A percentile compares a stretch with the other conserved stretches of the same genome.
These are phyloP conservation scores for Paralichthys olivaceus DNA, from an alignment of 2,113 vertebrate genomes.

Conservation along the genomic window DNA sequence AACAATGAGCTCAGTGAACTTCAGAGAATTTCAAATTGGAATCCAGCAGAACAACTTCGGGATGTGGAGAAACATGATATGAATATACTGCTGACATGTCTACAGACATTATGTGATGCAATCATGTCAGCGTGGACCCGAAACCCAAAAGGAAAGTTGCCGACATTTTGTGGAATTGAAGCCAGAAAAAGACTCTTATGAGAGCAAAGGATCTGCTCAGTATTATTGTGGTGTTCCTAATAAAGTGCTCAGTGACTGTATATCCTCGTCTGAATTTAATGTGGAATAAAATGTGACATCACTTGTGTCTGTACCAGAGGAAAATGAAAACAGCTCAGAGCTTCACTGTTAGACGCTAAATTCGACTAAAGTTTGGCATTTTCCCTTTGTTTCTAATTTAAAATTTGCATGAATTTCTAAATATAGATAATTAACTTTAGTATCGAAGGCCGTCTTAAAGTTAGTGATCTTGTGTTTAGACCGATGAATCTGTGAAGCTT, in stretches of 20 bases:
- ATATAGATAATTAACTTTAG: neutral
- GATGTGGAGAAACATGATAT: neutral
- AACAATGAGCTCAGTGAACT: neutral
- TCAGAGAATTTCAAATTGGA: too few species aligned
- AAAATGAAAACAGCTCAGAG: neutral
- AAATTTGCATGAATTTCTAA: neutral
- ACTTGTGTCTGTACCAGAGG: neutral
- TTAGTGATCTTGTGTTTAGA: neutral
- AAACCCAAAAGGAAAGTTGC: too few species aligned
- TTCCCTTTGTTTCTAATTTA: constrained; percentile 6
- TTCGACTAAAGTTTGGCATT: neutral
- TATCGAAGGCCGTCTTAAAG: neutral
- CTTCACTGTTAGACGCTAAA: neutral
- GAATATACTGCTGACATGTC: neutral
- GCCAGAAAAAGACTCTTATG: neutral
- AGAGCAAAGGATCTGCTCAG: too few species aligned
- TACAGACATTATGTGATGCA: neutral
- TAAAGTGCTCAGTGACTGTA: too few species aligned
- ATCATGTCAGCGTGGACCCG: neutral
- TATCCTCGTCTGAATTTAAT: too few species aligned
- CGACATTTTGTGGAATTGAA: neutral
- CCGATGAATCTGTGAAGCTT: constrained; percentile 1
- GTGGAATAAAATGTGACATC: neutral
- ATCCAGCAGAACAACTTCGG: neutral
- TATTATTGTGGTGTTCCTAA: too few species aligned